Evolutionary conservation across 2,113 vertebrate genomes (phyloP).

Genomic region (Percina caprodes): DNA sequence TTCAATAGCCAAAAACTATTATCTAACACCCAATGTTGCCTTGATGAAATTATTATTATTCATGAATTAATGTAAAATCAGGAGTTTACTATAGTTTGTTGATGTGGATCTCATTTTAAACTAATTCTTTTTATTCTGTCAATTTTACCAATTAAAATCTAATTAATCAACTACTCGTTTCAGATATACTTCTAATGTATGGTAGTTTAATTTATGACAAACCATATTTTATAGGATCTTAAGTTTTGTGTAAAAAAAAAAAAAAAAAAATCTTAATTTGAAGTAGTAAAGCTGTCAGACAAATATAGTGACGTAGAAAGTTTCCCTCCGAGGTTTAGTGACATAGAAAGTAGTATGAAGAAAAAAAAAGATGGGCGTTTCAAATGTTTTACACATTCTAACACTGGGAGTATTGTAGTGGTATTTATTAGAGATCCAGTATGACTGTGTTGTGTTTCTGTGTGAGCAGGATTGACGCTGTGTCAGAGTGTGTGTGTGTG

Average conservation of each 20-base stretch:
- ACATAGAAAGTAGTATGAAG: neutral
- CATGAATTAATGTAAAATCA: neutral
- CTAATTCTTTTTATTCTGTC: neutral
- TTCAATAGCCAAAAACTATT: neutral
- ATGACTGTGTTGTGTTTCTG: neutral
- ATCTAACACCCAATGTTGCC: neutral
- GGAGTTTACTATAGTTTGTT: neutral
- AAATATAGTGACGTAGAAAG: neutral
- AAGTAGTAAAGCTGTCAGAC: neutral
- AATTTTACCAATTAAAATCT: neutral
- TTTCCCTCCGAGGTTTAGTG: neutral
- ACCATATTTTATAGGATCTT: neutral
- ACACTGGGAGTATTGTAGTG: neutral
- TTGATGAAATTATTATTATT: neutral
- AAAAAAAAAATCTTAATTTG: neutral
- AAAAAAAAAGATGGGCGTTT: neutral
- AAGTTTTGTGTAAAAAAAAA: neutral
- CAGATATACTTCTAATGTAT: too few relatives aligned
- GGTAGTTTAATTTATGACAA: neutral
- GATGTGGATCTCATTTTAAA: neutral
- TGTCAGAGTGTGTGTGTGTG: conserved; percentile 31
- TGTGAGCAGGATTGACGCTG: conserved; percentile 20
- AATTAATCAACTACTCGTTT: neutral
- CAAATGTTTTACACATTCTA: neutral
- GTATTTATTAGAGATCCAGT: neutral